A percentile compares a stretch with the other conserved stretches of the same genome.
These are phyloP conservation scores for Noctuana brunneofusca DNA, from an alignment of 2,888 invertebrate genomes.

Conservation along the genomic window DNA sequence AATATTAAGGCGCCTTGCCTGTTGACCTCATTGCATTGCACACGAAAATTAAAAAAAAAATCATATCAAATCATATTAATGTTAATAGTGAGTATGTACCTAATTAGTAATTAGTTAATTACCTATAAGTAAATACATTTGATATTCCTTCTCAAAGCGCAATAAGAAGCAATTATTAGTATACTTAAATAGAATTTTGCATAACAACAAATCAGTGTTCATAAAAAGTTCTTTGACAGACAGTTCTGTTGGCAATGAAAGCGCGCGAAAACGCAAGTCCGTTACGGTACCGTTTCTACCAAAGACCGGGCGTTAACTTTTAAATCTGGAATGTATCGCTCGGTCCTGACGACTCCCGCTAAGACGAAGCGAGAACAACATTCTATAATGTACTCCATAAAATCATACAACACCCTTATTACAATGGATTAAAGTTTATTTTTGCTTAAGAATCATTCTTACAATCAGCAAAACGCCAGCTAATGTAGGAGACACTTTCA, in stretches of 20 bases:
- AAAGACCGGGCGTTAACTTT: slow-evolving; percentile 2
- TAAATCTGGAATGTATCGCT: neutral
- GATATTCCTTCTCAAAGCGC: too few species aligned
- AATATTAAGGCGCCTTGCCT: too few species aligned
- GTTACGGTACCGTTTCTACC: neutral
- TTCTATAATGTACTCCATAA: neutral
- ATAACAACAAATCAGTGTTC: too few species aligned
- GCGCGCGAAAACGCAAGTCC: slow-evolving; percentile 2
- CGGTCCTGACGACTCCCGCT: slow-evolving; percentile 1
- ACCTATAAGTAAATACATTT: too few species aligned
- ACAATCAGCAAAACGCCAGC: neutral
- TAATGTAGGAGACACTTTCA: neutral
- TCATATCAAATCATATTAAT: too few species aligned
- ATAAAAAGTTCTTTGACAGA: neutral
- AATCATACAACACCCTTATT: neutral
- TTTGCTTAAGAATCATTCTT: neutral
- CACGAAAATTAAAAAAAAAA: too few species aligned
- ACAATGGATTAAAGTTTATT: neutral
- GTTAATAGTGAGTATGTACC: too few species aligned
- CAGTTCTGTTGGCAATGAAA: too few species aligned
- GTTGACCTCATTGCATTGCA: too few species aligned
- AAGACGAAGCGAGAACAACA: neutral
- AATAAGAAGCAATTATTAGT: too few species aligned
- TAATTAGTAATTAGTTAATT: too few species aligned
- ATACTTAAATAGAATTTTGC: too few species aligned